Base-by-base conservation (phyloP, 2,888 invertebrate genomes). In the Lasius fuliginosus region DNA sequence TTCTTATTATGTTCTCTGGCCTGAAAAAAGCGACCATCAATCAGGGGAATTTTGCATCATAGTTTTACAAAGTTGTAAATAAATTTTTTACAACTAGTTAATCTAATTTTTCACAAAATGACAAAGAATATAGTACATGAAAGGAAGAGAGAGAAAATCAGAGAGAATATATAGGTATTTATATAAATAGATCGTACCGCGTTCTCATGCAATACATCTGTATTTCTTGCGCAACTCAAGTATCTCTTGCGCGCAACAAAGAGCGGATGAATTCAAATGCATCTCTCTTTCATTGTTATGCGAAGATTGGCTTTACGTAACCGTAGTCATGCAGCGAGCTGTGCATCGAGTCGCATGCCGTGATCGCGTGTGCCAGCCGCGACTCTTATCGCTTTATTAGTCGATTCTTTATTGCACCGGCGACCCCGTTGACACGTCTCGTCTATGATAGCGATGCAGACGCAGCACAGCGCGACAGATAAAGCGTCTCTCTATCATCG, bases 331-430 rank as follows among this genome's bases (percentile, higher is more conserved):
- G 86, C 83, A 82, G 67, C 86, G 46, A 23, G 65, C 65, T 36
- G 71, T 46, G 46, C n/a, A 53, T 53, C 53, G 53, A 53, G 53
- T 53, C 49, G 74, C 84, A 73, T 75, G 84, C 74, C 46, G 81
- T 60, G 84, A 74, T 81, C 84, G 85, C 89, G 85, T 84, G 82
- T 64, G 82, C 83, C 75, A 64, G 58, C 60, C 76, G 86, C 85
- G 90, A 87, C 86, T 86, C 82, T 85, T 88, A 86, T 91, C 88
- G 88, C 85, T 89, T 87, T 91, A 86, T 90, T 90, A 84, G 87
- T 56, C 73, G 60, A 71, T 83, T 85, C 82, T 90, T 90, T 89
- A 88, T 90, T 83, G 83, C 89, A 67, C 69, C 64, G 77, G 53
- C 86, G 86, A 88, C 82, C 83, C 83, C 69, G 83, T 71, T 83